Evolutionary conservation across 1,140 invertebrate species (phyloP).

Genomic region (Bemisia tabaci): DNA sequence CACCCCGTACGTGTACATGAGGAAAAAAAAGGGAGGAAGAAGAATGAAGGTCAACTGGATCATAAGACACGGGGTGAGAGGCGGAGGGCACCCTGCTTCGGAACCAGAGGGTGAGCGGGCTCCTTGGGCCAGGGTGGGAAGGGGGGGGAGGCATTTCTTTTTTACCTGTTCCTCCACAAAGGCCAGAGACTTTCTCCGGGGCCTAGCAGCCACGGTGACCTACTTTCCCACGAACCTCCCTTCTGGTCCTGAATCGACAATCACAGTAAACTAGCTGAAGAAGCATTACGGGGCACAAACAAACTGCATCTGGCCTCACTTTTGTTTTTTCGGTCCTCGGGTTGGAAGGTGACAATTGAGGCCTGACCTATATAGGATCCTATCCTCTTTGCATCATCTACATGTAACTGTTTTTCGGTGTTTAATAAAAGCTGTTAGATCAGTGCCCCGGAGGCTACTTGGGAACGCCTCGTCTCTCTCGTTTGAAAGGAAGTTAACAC

Average conservation of each 20-base stretch:
- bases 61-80: background rate
- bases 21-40: background rate
- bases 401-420: too few relatives aligned
- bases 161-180: background rate
- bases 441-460: too few relatives aligned
- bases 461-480: too few relatives aligned
- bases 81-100: background rate
- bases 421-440: too few relatives aligned
- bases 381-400: too few relatives aligned
- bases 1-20: background rate
- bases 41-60: background rate
- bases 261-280: background rate
- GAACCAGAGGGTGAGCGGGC: background rate
- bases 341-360: too few relatives aligned
- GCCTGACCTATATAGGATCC: too few relatives aligned
- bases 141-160: background rate
- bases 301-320: too few relatives aligned
- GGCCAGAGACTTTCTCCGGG: background rate
- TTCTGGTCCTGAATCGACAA: background rate
- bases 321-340: too few relatives aligned
- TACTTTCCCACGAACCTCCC: background rate
- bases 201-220: background rate
- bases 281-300: background rate
- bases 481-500: too few relatives aligned
- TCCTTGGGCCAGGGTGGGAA: background rate